phyloP scores from a whole-genome alignment of 2,797 vertebrate genomes.

The Schizopygopsis malacanthus region DNA sequence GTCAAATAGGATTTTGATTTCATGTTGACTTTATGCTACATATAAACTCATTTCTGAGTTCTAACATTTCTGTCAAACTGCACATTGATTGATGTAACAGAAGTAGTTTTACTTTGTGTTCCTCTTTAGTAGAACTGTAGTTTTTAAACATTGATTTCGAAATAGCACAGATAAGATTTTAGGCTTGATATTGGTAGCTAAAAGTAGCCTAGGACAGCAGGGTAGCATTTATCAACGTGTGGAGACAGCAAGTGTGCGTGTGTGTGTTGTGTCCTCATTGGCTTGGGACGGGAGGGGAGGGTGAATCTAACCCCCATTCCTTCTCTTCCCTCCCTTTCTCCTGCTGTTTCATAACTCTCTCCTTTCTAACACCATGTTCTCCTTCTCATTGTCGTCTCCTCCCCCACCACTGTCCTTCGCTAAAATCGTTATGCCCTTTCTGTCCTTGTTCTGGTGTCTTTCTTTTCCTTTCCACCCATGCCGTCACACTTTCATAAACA shows the following conservation, averaged over 20 bases:
- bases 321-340: constrained; percentile 56
- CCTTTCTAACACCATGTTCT: constrained; percentile 27
- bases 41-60: neutral
- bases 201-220: constrained; percentile 6
- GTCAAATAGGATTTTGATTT: neutral
- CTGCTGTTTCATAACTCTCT: constrained; percentile 42
- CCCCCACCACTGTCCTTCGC: constrained; percentile 7
- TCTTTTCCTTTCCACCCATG: neutral
- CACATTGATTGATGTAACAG: neutral
- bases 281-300: constrained; percentile 63
- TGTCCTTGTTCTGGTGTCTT: constrained; percentile 10
- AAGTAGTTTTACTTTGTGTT: neutral
- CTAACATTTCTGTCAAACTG: neutral
- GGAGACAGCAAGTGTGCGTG: constrained; percentile 6
- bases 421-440: constrained; percentile 3
- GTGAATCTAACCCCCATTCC: constrained; percentile 64
- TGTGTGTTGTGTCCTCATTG: constrained; percentile 29
- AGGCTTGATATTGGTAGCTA: constrained; percentile 13
- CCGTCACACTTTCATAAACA: neutral
- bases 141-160: neutral
- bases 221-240: constrained; percentile 18
- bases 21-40: constrained; percentile 6
- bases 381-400: neutral
- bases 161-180: constrained; percentile 19
- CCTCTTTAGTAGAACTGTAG: neutral